Evolutionary conservation across 2,888 invertebrate genomes (phyloP), one percentile per base, ranked within the genome.

Genomic region (Aricia artaxerxes): DNA sequence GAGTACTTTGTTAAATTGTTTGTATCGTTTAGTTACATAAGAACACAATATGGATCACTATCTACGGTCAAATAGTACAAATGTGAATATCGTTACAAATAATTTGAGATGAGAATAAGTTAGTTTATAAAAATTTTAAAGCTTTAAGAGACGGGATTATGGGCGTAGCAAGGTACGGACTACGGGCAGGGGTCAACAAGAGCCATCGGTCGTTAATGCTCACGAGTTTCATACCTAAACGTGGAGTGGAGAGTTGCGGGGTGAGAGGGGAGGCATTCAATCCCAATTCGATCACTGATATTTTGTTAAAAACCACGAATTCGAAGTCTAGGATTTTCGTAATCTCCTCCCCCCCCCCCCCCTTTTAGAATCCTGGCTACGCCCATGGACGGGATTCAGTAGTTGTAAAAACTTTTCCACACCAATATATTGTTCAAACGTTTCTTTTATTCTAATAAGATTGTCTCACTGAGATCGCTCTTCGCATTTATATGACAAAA

Each of bases 401-500:
- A 38, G 35, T 69, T 69, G 61, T n/a, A 24, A 24, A 64, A 31
- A 11, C 31, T 38, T 69, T 69, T 13, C 9, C 69, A 38, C 11
- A 57, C 57, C 57, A 53, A 53, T 53, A 53, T 53, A 24, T 11
- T 31, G 61, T 64, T 61, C 31, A n/a, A 64, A 13, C 31, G 11
- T 35, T 3, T n/a, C 9, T 35, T 69, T 7, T 35, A 69, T 61
- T 0, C 57, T 24, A 24, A n/a, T 61, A 2, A 64, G 24, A 69
- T 13, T 69, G 31, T 69, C 35, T 69, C 13, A 13, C 69, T 69
- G 69, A 24, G n/a, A 73, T 44, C 6, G 44, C 24, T 44, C 16
- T 57, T 76, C 53, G 76, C 76, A 76, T 76, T 76, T 76, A 75
- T 49, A 53, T 16, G 16, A 76, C 35, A 11, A 16, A 76, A 35